These are phyloP conservation scores for Mystacornis crossleyi DNA, from an alignment of 2,113 vertebrate genomes.

Conservation along the genomic window DNA sequence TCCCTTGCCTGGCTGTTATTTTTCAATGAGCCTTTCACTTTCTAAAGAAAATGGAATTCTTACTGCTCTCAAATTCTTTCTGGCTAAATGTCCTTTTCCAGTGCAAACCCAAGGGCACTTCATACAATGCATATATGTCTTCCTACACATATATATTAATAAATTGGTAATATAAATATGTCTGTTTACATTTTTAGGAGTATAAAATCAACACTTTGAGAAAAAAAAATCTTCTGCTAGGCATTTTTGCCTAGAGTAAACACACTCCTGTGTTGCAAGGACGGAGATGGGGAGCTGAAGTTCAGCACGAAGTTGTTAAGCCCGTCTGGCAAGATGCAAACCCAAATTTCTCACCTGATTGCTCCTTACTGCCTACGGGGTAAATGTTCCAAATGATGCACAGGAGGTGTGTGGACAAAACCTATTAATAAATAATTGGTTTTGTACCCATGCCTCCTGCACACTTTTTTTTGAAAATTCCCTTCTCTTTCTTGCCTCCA, in stretches of 20 bases:
- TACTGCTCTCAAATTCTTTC: not conserved
- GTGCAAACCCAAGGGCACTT: not conserved
- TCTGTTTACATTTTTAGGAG: not conserved
- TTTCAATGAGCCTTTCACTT: not conserved
- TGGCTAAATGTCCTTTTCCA: not conserved
- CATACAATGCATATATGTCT: too few species aligned
- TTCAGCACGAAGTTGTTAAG: slow-evolving; percentile 29
- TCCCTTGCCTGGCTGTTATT: not conserved
- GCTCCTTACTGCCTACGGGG: slow-evolving; percentile 57
- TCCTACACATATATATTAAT: fast-evolving
- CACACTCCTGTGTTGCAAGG: not conserved
- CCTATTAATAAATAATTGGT: slow-evolving; percentile 69
- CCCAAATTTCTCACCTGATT: slow-evolving; percentile 70
- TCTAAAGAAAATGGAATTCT: not conserved
- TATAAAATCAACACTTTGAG: not conserved
- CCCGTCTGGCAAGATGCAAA: slow-evolving; percentile 37
- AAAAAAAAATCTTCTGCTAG: not conserved
- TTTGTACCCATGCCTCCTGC: slow-evolving; percentile 36
- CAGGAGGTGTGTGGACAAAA: slow-evolving; percentile 58
- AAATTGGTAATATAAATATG: not conserved
- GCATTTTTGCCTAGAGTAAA: not conserved
- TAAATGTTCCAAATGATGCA: slow-evolving; percentile 47
- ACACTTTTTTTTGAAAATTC: slow-evolving; percentile 33
- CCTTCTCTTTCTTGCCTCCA: slow-evolving; percentile 21
- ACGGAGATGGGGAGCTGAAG: not conserved